Base-by-base conservation (phyloP, 2,797 vertebrate species). In the Leuciscus waleckii region DNA sequence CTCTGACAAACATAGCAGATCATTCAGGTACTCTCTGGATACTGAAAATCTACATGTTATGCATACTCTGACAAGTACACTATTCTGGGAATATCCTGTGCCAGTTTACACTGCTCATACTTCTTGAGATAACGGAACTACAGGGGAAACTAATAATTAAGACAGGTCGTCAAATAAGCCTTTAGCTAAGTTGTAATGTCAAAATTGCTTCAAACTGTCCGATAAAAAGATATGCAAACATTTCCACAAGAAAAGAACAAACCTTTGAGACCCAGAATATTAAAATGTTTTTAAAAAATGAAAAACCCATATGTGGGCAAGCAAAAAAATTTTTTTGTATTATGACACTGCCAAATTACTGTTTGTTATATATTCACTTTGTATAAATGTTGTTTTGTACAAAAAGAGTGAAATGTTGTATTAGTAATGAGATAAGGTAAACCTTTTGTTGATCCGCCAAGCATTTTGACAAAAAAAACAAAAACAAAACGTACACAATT, bases 381-480 rank as follows among this genome's bases (percentile, higher is more conserved):
- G 26, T 32, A 35, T 73, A 46, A 2, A 58, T 58, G 43, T 56
- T 8, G 14, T 39, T 49, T 81, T 9, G 21, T 7, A 69, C 13
- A 65, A 65, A 16, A 29, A 65, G 6, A 32, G 14, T 7, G 14
- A 29, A 7, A 65, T 65, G 13, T 29, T 13, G 26, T 49, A 73
- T 67, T 21, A 11, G 46, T 49, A 5, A 54, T 58, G 79, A 26
- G 23, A 71, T 46, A 81, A 87, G 86, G 86, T 90, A 87, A 83
- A 89, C 73, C 87, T 89, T 90, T 88, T 87, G 89, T 88, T 88
- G 87, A 91, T 90, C 88, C 85, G 49, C 74, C 71, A 85, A 81
- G 68, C 82, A 85, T 85, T 83, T 83, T 79, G 51, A 82, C 79
- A 90, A 58, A 13, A 58, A 81, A 56, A 85, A 58, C 37, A 71